A percentile compares a stretch with the other conserved stretches of the same genome.
Evolutionary conservation across 2,113 vertebrate genomes (phyloP).

Genomic region (Pagrus major): DNA sequence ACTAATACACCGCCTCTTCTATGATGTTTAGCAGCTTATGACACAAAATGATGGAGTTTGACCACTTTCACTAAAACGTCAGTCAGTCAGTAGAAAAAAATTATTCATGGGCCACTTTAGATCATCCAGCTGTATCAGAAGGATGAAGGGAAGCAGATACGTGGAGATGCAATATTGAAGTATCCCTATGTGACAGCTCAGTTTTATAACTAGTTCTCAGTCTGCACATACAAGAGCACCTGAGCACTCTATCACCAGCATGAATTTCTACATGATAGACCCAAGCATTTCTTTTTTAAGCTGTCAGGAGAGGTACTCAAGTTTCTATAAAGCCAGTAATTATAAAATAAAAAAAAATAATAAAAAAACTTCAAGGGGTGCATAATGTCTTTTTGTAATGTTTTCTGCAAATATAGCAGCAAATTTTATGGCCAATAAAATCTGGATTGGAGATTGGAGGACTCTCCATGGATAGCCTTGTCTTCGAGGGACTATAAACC

Average conservation of each 20-base stretch:
- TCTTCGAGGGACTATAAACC: too few species aligned
- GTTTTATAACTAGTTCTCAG: not conserved
- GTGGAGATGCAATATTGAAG: not conserved
- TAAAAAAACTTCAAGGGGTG: not conserved
- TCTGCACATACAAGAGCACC: not conserved
- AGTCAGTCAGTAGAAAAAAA: conserved; percentile 22
- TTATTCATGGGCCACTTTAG: not conserved
- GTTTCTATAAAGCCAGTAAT: not conserved
- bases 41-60: conserved; percentile 2
- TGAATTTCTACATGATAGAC: not conserved
- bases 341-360: not conserved
- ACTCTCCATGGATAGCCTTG: too few species aligned
- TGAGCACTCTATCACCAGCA: not conserved
- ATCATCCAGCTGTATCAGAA: not conserved
- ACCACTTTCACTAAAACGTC: conserved; percentile 4
- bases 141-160: not conserved
- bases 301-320: not conserved
- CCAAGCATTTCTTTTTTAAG: not conserved
- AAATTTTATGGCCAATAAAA: not conserved
- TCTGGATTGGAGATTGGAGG: not conserved
- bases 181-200: not conserved
- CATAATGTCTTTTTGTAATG: not conserved
- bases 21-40: conserved; percentile 38
- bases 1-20: conserved; percentile 5
- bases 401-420: not conserved